A percentile compares a stretch with the other conserved stretches of the same genome.
Evolutionary conservation across 2,888 invertebrate genomes (phyloP).

Genomic region (Eupithecia vulgata): DNA sequence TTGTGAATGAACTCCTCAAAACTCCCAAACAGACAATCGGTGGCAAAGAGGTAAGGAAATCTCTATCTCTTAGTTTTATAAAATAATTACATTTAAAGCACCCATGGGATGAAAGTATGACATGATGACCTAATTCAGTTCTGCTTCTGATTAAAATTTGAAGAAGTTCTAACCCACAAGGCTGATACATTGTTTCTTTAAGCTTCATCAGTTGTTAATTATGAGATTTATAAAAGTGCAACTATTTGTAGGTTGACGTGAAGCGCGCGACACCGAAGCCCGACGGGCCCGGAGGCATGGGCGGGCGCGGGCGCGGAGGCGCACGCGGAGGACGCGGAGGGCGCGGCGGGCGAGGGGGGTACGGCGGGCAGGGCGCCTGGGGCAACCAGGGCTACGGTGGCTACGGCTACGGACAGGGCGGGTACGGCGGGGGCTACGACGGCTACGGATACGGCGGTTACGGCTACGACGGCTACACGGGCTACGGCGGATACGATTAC

Average conservation of each 20-base stretch:
- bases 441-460: constrained; percentile 90
- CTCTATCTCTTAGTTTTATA: not conserved
- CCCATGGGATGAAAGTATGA: not conserved
- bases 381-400: constrained; percentile 87
- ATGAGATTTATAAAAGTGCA: not conserved
- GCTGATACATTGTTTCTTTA: constrained; percentile 13
- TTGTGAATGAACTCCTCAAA: constrained; percentile 95
- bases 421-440: constrained; percentile 89
- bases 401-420: constrained; percentile 89
- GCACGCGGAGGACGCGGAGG: constrained; percentile 88
- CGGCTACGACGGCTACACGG: constrained; percentile 90
- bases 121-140: constrained; percentile 45
- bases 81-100: not conserved
- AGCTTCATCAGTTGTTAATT: not conserved
- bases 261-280: constrained; percentile 97
- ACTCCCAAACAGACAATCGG: constrained; percentile 96
- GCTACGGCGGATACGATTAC: constrained; percentile 92
- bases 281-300: constrained; percentile 88
- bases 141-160: constrained; percentile 44
- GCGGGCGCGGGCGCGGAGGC: constrained; percentile 86
- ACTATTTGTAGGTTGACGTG: constrained; percentile 89
- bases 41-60: constrained; percentile 91
- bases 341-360: constrained; percentile 88
- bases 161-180: constrained; percentile 36
- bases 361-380: constrained; percentile 86